Base-by-base conservation (phyloP, 2,797 vertebrate genomes). In the Microctenopoma stevenorrisi region DNA sequence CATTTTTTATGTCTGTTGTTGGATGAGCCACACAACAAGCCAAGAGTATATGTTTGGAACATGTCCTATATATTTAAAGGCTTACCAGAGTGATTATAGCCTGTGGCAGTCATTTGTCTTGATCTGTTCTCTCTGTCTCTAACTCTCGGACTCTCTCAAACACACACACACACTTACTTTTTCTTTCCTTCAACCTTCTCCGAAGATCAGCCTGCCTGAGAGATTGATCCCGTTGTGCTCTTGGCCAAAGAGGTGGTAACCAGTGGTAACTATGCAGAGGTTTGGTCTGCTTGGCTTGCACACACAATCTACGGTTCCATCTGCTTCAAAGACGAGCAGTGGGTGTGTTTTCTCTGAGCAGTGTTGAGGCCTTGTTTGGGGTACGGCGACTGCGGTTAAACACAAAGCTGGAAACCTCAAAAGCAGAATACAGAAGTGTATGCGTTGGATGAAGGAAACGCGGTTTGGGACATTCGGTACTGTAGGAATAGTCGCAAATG, bases 61-160 rank as follows among this genome's bases (percentile, higher is more conserved):
- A 22, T 48, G 60, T 75, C 42, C 82, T 82, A 33, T 91, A 46
- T 89, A 84, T 84, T 91, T 90, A 86, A 89, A 73, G 91, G 82
- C 64, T 85, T 63, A 79, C 88, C 87, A 84, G 68, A 84, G 83
- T 71, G 44, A 75, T 88, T 88, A 81, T 47, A 76, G 73, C 52
- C 59, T 62, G 65, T 68, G 67, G 64, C 53, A 59, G 52, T 63
- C 40, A 28, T 83, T 85, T 76, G 67, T 77, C 64, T 83, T 38
- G n/a, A 67, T 72, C 69, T 56, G 54, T 72, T 53, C n/a, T 22
- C 9, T 38, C 37, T 38, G 4, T 33, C 30, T 33, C 30, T 33
- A 33, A 33, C 30, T 33, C 30, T 33, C 30, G 5, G 30, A 6
- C 30, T 7, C 30, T 33, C 30, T 33, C 18, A 55, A 15, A 46